These are phyloP conservation scores for Leptonema lineaticorne DNA, from an alignment of 1,140 invertebrate species.

Conservation along the genomic window DNA sequence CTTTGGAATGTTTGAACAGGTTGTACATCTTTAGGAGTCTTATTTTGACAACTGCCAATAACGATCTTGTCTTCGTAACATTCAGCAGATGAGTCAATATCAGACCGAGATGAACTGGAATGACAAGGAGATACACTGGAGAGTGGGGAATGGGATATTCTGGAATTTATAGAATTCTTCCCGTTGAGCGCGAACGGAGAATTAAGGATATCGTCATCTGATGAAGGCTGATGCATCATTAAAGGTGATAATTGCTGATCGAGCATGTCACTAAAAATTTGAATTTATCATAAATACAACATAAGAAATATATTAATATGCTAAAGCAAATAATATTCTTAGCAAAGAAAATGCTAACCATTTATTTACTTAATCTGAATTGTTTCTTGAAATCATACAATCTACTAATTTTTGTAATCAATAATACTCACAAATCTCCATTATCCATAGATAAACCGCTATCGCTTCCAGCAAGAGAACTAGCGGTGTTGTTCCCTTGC, in stretches of 20 bases:
- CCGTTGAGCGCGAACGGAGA: background rate
- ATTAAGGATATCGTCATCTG: constrained; percentile 25
- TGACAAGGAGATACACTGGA: constrained; percentile 15
- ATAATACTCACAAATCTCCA: constrained; percentile 52
- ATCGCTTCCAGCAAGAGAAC: constrained; percentile 53
- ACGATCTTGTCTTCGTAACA: constrained; percentile 25
- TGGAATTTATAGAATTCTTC: constrained; percentile 7
- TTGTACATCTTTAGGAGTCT: constrained; percentile 4
- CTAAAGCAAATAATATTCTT: background rate
- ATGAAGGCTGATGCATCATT: constrained; percentile 49
- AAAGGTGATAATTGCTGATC: constrained; percentile 53
- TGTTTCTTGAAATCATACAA: background rate
- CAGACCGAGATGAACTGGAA: constrained; percentile 1
- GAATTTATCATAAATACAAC: background rate
- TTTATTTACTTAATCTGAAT: too few relatives aligned
- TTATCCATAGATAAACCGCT: constrained; percentile 56
- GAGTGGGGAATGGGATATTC: background rate
- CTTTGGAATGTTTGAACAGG: constrained; percentile 37
- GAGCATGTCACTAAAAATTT: constrained; percentile 48
- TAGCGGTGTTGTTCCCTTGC: constrained; percentile 13
- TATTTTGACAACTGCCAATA: constrained; percentile 22
- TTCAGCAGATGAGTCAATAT: constrained; percentile 16
- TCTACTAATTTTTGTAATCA: background rate
- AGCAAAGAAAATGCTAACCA: too few relatives aligned
- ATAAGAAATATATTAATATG: background rate